Base-by-base conservation (phyloP, 2,113 vertebrate species). In the Sorex fumeus region DNA sequence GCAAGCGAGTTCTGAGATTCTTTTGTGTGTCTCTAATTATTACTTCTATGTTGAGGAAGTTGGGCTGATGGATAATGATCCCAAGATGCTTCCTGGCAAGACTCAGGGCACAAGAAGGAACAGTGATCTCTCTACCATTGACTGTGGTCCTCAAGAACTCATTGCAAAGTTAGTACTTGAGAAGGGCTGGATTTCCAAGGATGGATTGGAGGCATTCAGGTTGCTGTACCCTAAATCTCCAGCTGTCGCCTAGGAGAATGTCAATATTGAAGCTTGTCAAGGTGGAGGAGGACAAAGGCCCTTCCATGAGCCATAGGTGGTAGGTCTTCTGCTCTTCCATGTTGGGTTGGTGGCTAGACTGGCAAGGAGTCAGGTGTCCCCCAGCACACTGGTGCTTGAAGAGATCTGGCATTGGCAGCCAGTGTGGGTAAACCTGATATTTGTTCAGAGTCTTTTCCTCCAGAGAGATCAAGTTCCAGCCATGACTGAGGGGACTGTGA, bases 201-300 rank as follows among this genome's bases (percentile, higher is more conserved):
- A 62, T 90, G 32, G 62, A 74, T 5, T 62, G 16, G 13, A 70
- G n/a, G 32, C 11, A 7, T 8, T 70, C 36, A 71, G 27, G 43
- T 77, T 79, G 47, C 23, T 0, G 0, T 80, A 67, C 10, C 64
- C 62, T 64, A 66, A 76, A 88, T 80, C 92, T 75, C 34, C 70
- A 76, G 28, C 88, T 72, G 32, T 93, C 47, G 13, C 83, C 83
- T 36, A 45, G 81, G 66, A 90, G 69, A 93, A 78, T 77, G 88
- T 94, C 92, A 79, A 84, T 89, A 90, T 40, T 88, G n/a, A 75
- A 71, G 30, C 2, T 62, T 62, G 6, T 74, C 2, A 0, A 86
- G 30, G 19, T n/a, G 62, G 8, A 87, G 71, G 64, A 85, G 67
- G 74, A 69, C 57, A 71, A 77, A 86, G 70, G 34, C 62, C 53